Conservation (phyloP, 2,888 invertebrate genomes). For the Xanthorhoe spadicearia region DNA sequence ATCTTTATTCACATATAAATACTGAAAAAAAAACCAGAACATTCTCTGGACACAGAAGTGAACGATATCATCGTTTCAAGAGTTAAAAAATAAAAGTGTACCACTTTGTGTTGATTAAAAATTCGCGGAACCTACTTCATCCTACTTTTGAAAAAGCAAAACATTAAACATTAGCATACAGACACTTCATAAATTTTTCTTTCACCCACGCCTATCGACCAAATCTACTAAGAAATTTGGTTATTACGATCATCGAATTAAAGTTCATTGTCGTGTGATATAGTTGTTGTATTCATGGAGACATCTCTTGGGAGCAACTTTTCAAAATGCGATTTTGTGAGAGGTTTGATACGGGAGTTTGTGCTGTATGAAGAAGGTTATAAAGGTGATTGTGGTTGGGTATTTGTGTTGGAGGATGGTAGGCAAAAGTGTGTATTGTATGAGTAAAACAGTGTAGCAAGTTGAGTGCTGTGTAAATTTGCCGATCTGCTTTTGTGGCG, state of each 20-base stretch:
- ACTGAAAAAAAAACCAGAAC: no score
- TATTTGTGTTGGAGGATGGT: conserved; percentile 34
- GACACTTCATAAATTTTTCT: conserved; percentile 67
- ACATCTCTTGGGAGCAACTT: conserved; percentile 46
- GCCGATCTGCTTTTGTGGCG: conserved; percentile 72
- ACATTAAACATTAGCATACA: conserved; percentile 61
- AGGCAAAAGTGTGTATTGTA: conserved; percentile 51
- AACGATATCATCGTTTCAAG: background rate
- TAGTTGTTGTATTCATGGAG: conserved; percentile 60
- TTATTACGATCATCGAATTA: conserved; percentile 58
- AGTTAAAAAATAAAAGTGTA: conserved; percentile 1
- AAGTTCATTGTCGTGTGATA: conserved; percentile 70
- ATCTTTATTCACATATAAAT: no score
- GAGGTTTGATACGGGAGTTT: conserved; percentile 24
- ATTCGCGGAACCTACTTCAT: conserved; percentile 8
- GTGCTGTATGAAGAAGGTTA: conserved; percentile 36
- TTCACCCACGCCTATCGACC: conserved; percentile 56
- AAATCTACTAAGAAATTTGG: conserved; percentile 46
- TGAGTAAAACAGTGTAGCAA: conserved; percentile 76
- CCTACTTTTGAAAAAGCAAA: conserved; percentile 22
- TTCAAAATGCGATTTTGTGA: conserved; percentile 41
- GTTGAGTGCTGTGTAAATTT: conserved; percentile 81
- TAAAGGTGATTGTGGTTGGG: conserved; percentile 44
- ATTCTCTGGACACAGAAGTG: no score
- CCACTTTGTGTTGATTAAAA: conserved; percentile 16